Evolutionary conservation across 2,888 invertebrate genomes (phyloP).

Genomic region (Tineola bisselliella): DNA sequence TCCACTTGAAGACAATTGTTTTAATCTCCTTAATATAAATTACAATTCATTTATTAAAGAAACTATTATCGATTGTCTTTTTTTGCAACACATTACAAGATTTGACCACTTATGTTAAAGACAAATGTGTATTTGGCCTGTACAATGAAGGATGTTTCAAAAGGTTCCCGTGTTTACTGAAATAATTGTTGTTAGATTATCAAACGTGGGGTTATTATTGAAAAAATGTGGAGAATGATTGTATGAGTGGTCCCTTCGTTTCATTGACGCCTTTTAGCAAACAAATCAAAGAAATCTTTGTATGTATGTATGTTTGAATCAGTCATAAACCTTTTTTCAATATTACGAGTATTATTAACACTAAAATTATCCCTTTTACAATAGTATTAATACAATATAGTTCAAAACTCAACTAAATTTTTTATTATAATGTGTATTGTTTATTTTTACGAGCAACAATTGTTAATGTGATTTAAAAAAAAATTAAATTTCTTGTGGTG

Average conservation of each 20-base stretch:
- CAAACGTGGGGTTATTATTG: background rate
- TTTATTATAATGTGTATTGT: too few species aligned
- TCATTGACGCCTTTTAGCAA: constrained; percentile 35
- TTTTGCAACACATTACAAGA: background rate
- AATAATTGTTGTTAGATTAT: background rate
- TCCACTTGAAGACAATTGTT: background rate
- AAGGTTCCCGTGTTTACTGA: background rate
- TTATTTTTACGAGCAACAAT: too few species aligned
- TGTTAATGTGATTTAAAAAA: too few species aligned
- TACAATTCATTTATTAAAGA: too few species aligned
- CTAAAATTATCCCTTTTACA: too few species aligned
- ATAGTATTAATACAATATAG: too few species aligned
- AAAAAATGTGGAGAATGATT: constrained; percentile 24
- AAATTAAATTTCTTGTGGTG: too few species aligned
- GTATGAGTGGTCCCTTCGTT: constrained; percentile 32
- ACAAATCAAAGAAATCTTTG: constrained; percentile 32
- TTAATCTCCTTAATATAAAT: background rate
- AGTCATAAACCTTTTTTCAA: constrained; percentile 34
- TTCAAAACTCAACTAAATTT: too few species aligned
- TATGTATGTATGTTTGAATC: constrained; percentile 39
- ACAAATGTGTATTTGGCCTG: background rate
- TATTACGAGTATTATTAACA: background rate
- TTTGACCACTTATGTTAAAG: background rate
- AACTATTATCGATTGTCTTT: background rate
- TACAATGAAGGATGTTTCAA: constrained; percentile 9